Evolutionary conservation across 2,113 vertebrate genomes (phyloP), one percentile per base, ranked within the genome.

Genomic region (Myrmophylax atrothorax): DNA sequence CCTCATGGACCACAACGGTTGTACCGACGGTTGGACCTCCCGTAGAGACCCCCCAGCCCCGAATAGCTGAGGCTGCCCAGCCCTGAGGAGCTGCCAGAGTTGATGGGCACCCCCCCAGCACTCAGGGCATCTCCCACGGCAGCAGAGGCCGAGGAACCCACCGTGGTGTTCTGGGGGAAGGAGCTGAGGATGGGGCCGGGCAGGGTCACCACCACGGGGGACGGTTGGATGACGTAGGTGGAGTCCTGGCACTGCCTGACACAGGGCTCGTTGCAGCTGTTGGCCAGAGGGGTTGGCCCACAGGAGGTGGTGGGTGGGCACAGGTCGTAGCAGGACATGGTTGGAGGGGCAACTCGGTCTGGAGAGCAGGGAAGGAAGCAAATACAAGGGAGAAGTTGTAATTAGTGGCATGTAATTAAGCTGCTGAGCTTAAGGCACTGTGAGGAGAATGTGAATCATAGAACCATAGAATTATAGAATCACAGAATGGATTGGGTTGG

Each of bases 161-260:
- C 96, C 1, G 94, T 15, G 49, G 96, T 96, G 9, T 96, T 93
- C 2, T 96, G 94, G 0, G 93, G 94, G 76, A 94, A 96, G 86
- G 94, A 96, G 89, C 96, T 96, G 58, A 96, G 96, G 86, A 96
- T 96, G 12, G 96, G 94, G 0, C 96, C 96, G 0, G 94, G 96
- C 52, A 96, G 88, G 4, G 96, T 96, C 38, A 96, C 94, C 53
- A 96, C 93, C 33, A 96, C 96, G 0, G 96, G 96, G 0, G 96
- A 90, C 0, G 96, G 94, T 0, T 96, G 96, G 82, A 96, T 96
- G 14, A 96, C 59, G 0, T 78, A 87, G 0, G 83, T 96, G 0
- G 96, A 96, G 23, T 95, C 96, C 59, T 95, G 94, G 86, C 96
- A 96, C 59, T 96, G 96, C 12, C 93, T 20, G 2, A 95, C 22